Base-by-base conservation (phyloP, 2,888 invertebrate species). In the Eledone cirrhosa region DNA sequence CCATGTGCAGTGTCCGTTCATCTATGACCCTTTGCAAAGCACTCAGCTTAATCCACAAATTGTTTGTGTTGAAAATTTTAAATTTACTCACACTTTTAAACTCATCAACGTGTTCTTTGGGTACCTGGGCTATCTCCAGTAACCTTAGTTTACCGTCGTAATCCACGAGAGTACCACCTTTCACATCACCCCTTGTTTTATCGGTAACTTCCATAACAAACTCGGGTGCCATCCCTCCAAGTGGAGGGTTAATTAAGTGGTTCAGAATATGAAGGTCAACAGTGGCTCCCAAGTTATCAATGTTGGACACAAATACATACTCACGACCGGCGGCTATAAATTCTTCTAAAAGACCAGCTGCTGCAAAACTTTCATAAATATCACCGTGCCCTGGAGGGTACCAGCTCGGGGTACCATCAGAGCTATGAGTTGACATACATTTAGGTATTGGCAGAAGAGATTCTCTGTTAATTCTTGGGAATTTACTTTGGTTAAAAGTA, bases 191-290 rank as follows among this genome's bases (percentile, higher is more conserved):
- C 85, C 97, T 94, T 3, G 99, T 99, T 92, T 99, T 99, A 90
- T 99, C 97, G 0, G 99, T 99, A 19, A 99, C 98, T 92, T 99
- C 99, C 99, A 99, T 99, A 5, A 99, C 95, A 91, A 99, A 99
- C 90, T 99, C 98, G 1, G 95, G 94, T 0, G 88, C 84, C 24
- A 80, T 72, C 2, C 83, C 82, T 33, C 33, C 33, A 16, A 27
- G 14, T 13, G 69, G 19, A 8, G 72, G 72, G 22, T 72, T 72
- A 13, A 72, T 41, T 41, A 72, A 41, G 22, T 41, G 72, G 27
- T 47, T 47, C 88, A 90, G 90, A 91, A 99, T 98, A 92, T 95
- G 96, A 81, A 98, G 92, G 91, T 99, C 99, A 48, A 99, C 99
- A 1, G 98, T 99, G 29, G 99, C 99, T 27, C 99, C 99, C 85